A percentile compares a stretch with the other conserved stretches of the same genome.
These are phyloP conservation scores for Bombus superbus DNA, from an alignment of 1,140 invertebrate species.

Conservation along the genomic window DNA sequence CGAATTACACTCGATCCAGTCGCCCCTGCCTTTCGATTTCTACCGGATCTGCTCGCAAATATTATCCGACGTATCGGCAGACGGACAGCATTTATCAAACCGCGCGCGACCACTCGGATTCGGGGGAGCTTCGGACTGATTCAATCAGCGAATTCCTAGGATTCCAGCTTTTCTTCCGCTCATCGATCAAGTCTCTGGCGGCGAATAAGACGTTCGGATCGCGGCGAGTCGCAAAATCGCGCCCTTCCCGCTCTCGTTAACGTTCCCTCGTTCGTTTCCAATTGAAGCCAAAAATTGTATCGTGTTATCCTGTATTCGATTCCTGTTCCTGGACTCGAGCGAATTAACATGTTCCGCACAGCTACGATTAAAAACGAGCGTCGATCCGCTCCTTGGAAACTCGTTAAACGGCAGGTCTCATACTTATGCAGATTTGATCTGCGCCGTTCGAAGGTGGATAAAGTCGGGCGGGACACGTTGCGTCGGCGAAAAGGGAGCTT, in stretches of 20 bases:
- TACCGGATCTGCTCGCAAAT: constrained; percentile 72
- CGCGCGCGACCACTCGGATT: constrained; percentile 30
- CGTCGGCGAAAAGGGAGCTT: neutral
- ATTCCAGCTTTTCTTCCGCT: constrained; percentile 69
- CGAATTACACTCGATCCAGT: constrained; percentile 63
- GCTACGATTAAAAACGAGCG: neutral
- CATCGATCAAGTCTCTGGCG: constrained; percentile 69
- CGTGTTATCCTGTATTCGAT: no score
- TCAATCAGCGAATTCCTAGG: constrained; percentile 80
- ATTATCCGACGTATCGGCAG: constrained; percentile 77
- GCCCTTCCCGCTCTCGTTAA: constrained; percentile 12
- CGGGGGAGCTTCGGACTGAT: constrained; percentile 63
- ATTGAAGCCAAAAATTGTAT: neutral
- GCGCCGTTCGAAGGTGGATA: neutral
- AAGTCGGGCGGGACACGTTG: neutral
- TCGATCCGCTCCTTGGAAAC: neutral
- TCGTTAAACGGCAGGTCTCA: constrained; percentile 7
- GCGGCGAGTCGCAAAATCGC: constrained; percentile 69
- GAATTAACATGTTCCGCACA: neutral
- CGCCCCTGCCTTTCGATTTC: constrained; percentile 52
- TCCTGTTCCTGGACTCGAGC: neutral
- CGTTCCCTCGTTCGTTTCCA: neutral
- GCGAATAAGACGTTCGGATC: constrained; percentile 76
- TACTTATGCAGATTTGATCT: constrained; percentile 38
- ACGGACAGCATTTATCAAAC: constrained; percentile 80